Conservation (phyloP, 2,113 vertebrate genomes). For the Ceratotherium simum region DNA sequence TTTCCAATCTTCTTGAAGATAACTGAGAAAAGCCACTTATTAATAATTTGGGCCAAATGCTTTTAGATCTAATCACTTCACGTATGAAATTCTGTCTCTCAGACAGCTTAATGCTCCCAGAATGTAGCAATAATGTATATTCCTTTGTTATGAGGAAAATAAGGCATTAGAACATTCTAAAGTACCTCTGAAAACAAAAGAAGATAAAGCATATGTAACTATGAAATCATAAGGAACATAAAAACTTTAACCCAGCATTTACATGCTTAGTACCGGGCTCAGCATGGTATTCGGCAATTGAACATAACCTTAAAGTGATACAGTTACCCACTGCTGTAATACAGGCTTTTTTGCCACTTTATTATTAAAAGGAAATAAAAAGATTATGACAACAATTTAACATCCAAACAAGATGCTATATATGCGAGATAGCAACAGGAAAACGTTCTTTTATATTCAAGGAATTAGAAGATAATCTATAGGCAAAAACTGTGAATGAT, state of each 20-base stretch:
- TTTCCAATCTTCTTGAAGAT: not conserved
- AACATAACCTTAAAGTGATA: not conserved
- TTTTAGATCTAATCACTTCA: slow-evolving; percentile 2
- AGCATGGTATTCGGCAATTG: not conserved
- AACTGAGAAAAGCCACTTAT: not conserved
- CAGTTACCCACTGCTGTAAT: not conserved
- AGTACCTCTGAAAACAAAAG: not conserved
- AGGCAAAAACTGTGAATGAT: not conserved
- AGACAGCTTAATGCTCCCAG: slow-evolving; percentile 18
- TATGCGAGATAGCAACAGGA: not conserved
- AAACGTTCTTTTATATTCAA: not conserved
- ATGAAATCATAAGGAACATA: not conserved
- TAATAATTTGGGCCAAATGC: not conserved
- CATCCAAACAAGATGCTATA: not conserved
- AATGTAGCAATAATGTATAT: not conserved
- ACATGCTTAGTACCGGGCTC: not conserved
- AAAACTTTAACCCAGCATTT: not conserved
- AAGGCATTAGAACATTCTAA: slow-evolving; percentile 5
- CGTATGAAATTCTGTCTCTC: not conserved
- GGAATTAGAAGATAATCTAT: not conserved
- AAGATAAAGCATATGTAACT: not conserved
- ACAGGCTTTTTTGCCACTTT: not conserved
- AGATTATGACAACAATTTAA: not conserved
- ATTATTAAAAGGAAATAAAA: not conserved
- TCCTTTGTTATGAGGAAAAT: not conserved